These are phyloP conservation scores for Euplexia lucipara DNA, from an alignment of 2,888 invertebrate genomes.

Conservation along the genomic window DNA sequence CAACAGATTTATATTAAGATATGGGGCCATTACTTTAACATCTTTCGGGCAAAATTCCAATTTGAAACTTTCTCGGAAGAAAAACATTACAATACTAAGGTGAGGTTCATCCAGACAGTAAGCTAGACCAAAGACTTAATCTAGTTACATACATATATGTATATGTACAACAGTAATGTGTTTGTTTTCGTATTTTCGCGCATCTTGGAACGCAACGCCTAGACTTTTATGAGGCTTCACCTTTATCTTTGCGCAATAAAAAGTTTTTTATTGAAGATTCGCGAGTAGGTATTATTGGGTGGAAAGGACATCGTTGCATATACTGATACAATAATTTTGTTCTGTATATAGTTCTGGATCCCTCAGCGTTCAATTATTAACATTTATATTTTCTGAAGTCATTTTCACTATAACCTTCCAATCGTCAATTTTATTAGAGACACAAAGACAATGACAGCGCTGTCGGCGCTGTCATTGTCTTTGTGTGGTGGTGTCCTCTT, in stretches of 20 bases:
- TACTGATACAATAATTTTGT: too few species aligned
- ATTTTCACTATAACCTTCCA: too few species aligned
- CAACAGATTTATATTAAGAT: constrained; percentile 33
- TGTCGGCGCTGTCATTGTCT: too few species aligned
- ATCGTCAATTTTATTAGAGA: too few species aligned
- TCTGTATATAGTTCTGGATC: too few species aligned
- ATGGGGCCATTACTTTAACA: constrained; percentile 9
- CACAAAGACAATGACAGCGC: too few species aligned
- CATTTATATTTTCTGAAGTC: too few species aligned
- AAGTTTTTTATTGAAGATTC: constrained; percentile 52
- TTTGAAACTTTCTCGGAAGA: constrained; percentile 23
- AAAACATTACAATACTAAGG: constrained; percentile 17
- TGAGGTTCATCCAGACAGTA: too few species aligned
- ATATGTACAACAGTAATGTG: constrained; percentile 26
- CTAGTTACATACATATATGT: background rate
- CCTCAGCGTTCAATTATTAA: too few species aligned
- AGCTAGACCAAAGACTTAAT: constrained; percentile 2
- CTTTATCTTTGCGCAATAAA: constrained; percentile 47
- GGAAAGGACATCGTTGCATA: too few species aligned
- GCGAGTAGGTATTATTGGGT: too few species aligned
- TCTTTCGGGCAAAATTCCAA: constrained; percentile 35
- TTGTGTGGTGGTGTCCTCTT: too few species aligned
- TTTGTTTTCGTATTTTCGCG: constrained; percentile 36
- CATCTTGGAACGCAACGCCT: constrained; percentile 4
- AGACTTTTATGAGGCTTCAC: constrained; percentile 35